Conservation (phyloP, 2,888 invertebrate species). For the Cabera pusaria region DNA sequence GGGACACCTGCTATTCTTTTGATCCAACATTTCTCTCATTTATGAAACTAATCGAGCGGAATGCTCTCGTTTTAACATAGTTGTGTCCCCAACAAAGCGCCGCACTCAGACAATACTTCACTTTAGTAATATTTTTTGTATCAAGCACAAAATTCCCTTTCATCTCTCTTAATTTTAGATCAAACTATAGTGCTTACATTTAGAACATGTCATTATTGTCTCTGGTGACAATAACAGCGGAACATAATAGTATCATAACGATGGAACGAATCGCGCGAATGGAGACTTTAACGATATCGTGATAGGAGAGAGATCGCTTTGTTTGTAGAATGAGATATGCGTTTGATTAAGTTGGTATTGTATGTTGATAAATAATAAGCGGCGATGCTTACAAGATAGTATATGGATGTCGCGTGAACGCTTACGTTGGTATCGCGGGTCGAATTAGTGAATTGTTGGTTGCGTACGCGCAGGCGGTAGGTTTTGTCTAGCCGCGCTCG, state of each 20-base stretch:
- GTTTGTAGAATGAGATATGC: constrained; percentile 35
- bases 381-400: constrained; percentile 65
- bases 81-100: constrained; percentile 72
- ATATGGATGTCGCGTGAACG: constrained; percentile 68
- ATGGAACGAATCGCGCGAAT: constrained; percentile 27
- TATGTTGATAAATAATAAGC: constrained; percentile 79
- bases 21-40: constrained; percentile 82
- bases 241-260: constrained; percentile 45
- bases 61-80: constrained; percentile 73
- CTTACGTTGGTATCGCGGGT: constrained; percentile 59
- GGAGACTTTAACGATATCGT: constrained; percentile 39
- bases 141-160: constrained; percentile 74
- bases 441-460: constrained; percentile 64
- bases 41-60: constrained; percentile 81
- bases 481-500: constrained; percentile 72
- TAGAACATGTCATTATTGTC: constrained; percentile 79
- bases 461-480: constrained; percentile 69
- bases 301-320: constrained; percentile 36
- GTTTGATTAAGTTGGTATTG: constrained; percentile 51
- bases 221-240: constrained; percentile 50
- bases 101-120: constrained; percentile 71
- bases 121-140: constrained; percentile 80
- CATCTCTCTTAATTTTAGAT: constrained; percentile 81
- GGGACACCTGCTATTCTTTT: constrained; percentile 82
- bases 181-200: constrained; percentile 79